Conservation (phyloP, 2,113 vertebrate species). For the Athene cunicularia region DNA sequence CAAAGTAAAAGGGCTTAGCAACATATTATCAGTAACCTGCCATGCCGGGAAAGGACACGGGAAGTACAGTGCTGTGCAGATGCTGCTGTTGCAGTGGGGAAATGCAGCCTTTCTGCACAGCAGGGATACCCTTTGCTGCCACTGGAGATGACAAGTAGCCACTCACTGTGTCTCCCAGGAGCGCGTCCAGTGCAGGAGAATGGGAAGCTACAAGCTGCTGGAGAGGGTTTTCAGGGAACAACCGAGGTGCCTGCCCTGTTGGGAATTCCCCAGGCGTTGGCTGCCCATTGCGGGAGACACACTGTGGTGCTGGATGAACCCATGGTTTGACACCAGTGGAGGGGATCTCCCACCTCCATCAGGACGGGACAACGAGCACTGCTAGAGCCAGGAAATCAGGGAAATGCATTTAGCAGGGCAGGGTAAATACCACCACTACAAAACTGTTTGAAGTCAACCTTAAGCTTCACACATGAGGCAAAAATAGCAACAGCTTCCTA, state of each 20-base stretch:
- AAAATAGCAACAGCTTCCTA: neutral
- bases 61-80: neutral
- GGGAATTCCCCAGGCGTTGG: neutral
- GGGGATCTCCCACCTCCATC: neutral
- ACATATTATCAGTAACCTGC: neutral
- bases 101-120: fast-evolving
- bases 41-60: neutral
- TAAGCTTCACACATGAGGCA: neutral
- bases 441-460: neutral
- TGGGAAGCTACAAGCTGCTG: neutral
- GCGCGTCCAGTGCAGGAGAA: fast-evolving
- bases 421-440: neutral
- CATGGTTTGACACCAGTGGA: fast-evolving
- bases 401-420: too few relatives aligned
- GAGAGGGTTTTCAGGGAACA: neutral
- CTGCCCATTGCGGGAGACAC: neutral
- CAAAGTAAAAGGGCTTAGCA: neutral
- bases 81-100: neutral
- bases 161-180: neutral
- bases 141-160: neutral
- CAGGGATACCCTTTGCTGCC: neutral
- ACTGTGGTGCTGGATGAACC: neutral
- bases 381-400: fast-evolving
- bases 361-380: fast-evolving
- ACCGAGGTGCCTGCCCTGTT: neutral